phyloP scores from a whole-genome alignment of 2,113 vertebrate genomes.

The Nibea coibor region DNA sequence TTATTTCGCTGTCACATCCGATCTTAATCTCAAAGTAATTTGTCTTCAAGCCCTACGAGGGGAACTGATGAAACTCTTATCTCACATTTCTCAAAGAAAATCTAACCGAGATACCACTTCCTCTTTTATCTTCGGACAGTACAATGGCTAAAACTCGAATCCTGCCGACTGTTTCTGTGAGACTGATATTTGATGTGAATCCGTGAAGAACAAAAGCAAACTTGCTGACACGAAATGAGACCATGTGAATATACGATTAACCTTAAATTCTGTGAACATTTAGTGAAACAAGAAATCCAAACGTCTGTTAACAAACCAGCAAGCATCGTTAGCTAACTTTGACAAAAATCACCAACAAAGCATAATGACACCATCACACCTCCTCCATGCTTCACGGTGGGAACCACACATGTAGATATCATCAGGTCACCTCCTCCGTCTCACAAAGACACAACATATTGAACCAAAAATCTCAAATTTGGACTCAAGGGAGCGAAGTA shows the following conservation, averaged over 20 bases:
- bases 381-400: no score
- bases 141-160: background rate
- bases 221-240: background rate
- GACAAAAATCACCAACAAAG: no score
- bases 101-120: slow-evolving; percentile 13
- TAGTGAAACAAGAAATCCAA: background rate
- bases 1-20: slow-evolving; percentile 5
- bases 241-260: background rate
- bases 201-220: background rate
- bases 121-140: background rate
- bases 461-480: no score
- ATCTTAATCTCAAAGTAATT: slow-evolving; percentile 29
- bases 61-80: slow-evolving; percentile 33
- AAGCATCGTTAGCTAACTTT: no score
- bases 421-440: no score
- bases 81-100: slow-evolving; percentile 26
- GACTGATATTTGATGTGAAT: slow-evolving; percentile 19
- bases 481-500: no score
- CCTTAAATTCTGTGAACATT: background rate
- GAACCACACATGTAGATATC: no score
- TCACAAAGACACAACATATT: no score
- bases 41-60: background rate
- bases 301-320: background rate
- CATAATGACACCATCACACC: no score
- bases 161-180: background rate